phyloP scores from a whole-genome alignment of 2,888 invertebrate species.

The Hemaris fuciformis region DNA sequence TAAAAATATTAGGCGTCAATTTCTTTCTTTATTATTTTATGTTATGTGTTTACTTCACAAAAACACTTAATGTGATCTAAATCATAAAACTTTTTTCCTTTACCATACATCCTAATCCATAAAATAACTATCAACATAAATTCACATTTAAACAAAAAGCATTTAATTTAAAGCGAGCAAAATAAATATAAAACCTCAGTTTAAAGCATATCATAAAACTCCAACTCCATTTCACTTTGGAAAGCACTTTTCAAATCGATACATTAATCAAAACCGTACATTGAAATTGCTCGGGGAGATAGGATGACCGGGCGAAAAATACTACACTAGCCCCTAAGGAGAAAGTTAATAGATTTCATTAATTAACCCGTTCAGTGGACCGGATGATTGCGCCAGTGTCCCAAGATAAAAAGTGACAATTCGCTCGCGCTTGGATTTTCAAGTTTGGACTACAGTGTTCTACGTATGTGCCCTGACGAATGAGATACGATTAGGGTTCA shows the following conservation, averaged over 20 bases:
- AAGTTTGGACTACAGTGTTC: constrained; percentile 21
- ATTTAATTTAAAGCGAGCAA: not conserved
- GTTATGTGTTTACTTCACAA: too few relatives aligned
- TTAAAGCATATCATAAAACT: not conserved
- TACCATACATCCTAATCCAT: too few relatives aligned
- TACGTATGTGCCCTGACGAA: constrained; percentile 18
- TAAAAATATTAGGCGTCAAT: too few relatives aligned
- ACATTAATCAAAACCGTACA: constrained; percentile 11
- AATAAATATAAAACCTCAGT: not conserved
- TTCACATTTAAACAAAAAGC: not conserved
- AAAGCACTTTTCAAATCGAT: constrained; percentile 4
- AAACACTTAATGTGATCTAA: too few relatives aligned
- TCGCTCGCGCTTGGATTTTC: constrained; percentile 55
- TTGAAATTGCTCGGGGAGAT: constrained; percentile 49
- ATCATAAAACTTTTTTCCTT: too few relatives aligned
- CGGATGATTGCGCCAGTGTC: constrained; percentile 75
- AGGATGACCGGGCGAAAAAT: constrained; percentile 65
- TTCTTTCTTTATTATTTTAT: too few relatives aligned
- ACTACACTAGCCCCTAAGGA: constrained; percentile 56
- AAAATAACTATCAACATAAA: too few relatives aligned
- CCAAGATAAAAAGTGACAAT: constrained; percentile 71
- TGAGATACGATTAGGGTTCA: not conserved
- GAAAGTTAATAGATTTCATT: constrained; percentile 80
- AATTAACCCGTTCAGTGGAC: constrained; percentile 80
- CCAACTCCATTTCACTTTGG: not conserved